Conservation (phyloP, 1,140 invertebrate species). For the Asbolus verrucosus region DNA sequence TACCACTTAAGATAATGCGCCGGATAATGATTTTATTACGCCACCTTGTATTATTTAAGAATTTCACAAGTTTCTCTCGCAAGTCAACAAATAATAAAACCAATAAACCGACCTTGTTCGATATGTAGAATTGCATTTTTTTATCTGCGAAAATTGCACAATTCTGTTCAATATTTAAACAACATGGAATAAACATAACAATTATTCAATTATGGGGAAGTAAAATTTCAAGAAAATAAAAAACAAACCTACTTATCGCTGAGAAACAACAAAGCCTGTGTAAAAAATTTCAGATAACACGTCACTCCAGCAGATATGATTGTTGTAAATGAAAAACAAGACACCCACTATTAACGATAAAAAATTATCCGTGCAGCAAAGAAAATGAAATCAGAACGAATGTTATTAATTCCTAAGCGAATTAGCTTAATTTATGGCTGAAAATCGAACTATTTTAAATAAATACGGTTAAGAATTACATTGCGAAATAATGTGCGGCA, state of each 20-base stretch:
- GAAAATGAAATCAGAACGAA: conserved; percentile 10
- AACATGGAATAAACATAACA: conserved; percentile 2
- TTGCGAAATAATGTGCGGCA: conserved; percentile 11
- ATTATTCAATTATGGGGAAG: conserved; percentile 26
- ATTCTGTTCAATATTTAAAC: conserved; percentile 8
- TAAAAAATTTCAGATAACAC: not conserved
- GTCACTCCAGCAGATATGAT: not conserved
- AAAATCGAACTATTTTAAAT: too few relatives aligned
- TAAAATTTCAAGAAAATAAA: conserved; percentile 15
- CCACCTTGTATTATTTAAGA: conserved; percentile 5
- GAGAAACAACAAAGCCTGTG: not conserved
- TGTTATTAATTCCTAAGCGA: conserved; percentile 1
- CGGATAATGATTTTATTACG: conserved; percentile 19
- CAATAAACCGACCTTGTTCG: conserved; percentile 14
- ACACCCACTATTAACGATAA: conserved; percentile 15
- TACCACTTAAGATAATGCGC: too few relatives aligned
- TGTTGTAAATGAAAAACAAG: conserved; percentile 2
- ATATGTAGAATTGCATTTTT: conserved; percentile 13
- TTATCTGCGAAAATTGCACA: conserved; percentile 29
- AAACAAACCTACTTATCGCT: not conserved
- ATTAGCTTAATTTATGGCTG: conserved; percentile 9
- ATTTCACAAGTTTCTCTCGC: conserved; percentile 17
- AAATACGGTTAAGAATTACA: conserved; percentile 23
- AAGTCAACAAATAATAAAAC: conserved; percentile 14
- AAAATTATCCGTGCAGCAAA: not conserved